Evolutionary conservation across 2,888 invertebrate genomes (phyloP).

Genomic region (Sisyra nigra): DNA sequence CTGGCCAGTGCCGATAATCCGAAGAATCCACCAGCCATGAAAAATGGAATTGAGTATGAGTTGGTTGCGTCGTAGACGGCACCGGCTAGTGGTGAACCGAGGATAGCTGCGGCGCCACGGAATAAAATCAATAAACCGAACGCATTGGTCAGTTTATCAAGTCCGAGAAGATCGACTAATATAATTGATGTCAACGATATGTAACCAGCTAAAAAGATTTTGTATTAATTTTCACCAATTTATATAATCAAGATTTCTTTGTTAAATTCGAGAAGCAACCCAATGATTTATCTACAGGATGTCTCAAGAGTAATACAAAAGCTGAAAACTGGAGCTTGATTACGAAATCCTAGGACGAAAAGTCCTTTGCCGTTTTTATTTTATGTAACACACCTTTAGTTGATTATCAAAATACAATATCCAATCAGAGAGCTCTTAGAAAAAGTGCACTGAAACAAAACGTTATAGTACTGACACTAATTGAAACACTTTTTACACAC

Average conservation of each 20-base stretch:
- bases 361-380: no score
- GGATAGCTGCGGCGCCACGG: constrained; percentile 84
- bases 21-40: constrained; percentile 81
- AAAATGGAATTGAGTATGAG: constrained; percentile 80
- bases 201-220: constrained; percentile 64
- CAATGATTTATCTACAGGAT: not conserved
- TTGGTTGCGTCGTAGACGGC: constrained; percentile 77
- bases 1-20: constrained; percentile 71
- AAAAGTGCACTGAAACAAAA: no score
- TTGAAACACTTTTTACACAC: no score
- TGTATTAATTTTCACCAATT: constrained; percentile 10
- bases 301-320: no score
- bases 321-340: no score
- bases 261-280: not conserved
- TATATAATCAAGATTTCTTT: not conserved
- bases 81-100: constrained; percentile 73
- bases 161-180: constrained; percentile 85
- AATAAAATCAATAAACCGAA: constrained; percentile 92
- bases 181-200: constrained; percentile 97
- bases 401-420: no score
- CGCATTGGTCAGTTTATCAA: constrained; percentile 92
- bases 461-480: no score
- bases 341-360: no score
- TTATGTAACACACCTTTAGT: no score
- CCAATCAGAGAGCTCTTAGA: no score